Base-by-base conservation (phyloP, 1,140 invertebrate species). In the Adelges cooleyi region DNA sequence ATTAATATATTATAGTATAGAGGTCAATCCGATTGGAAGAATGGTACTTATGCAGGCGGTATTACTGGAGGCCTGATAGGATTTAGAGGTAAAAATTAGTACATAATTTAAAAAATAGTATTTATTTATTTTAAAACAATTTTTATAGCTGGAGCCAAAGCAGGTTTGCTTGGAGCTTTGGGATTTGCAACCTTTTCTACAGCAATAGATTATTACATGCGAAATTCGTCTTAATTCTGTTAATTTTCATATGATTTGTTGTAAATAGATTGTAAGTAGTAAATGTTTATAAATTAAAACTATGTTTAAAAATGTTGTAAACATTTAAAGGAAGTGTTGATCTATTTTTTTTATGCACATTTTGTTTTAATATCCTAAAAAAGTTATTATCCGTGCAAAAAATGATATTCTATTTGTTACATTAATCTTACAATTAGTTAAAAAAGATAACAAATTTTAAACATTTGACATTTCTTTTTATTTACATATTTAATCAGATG, bases 141-240 rank as follows among this genome's bases (percentile, higher is more conserved):
- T 72, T 69, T 82, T 86, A 69, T 74, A 90, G 95, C 92, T 76
- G 94, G 94, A 68, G 76, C 96, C 20, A 94, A 93, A 78, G 92
- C 93, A 62, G 92, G 92, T 22, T 68, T 95, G 46, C 75, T 96
- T 69, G 94, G 94, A 50, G 93, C 93, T 40, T 85, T 87, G 50
- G 94, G 94, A 29, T 98, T 98, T 82, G 94, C 94, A 66, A 87
- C 88, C 53, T 98, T 98, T 76, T 96, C 93, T 40, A 92, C 92
- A 38, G 82, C 84, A 0, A 96, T 98, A 71, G 94, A 98, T 74
- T 95, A 95, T 77, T 96, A 94, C 72, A 89, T 95, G 86, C 84
- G 86, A 67, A 62, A 62, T 48, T 62, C 54, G 6, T 29, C 38
- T 46, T 62, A 20, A 62, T 27, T 42, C n/a, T n/a, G n/a, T n/a